A percentile compares a stretch with the other conserved stretches of the same genome.
These are phyloP conservation scores for Furcula furcula DNA, from an alignment of 2,888 invertebrate species.

Conservation along the genomic window DNA sequence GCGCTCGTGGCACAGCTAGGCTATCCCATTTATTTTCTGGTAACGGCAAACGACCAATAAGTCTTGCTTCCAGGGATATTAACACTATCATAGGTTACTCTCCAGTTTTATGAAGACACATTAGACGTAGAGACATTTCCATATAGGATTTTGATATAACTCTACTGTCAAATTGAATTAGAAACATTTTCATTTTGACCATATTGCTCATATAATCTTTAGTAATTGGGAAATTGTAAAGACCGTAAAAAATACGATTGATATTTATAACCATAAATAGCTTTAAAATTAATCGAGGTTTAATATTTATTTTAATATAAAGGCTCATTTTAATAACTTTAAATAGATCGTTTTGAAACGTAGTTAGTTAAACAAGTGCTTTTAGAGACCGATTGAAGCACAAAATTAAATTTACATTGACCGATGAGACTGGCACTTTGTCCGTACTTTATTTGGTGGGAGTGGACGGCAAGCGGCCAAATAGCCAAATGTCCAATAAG, in stretches of 20 bases:
- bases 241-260: too few relatives aligned
- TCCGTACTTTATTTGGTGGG: slow-evolving; percentile 37
- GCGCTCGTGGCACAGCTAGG: slow-evolving; percentile 32
- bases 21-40: slow-evolving; percentile 70
- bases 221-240: too few relatives aligned
- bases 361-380: neutral
- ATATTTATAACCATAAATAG: too few relatives aligned
- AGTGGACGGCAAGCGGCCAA: slow-evolving; percentile 41
- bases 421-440: slow-evolving; percentile 22
- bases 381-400: slow-evolving; percentile 2
- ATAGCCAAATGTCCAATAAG: slow-evolving; percentile 69
- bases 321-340: neutral
- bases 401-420: slow-evolving; percentile 35
- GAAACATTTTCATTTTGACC: too few relatives aligned
- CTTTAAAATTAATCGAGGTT: too few relatives aligned
- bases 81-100: slow-evolving; percentile 81
- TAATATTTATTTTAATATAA: too few relatives aligned
- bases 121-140: slow-evolving; percentile 66
- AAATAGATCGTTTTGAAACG: neutral
- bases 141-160: slow-evolving; percentile 50
- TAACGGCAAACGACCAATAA: slow-evolving; percentile 79
- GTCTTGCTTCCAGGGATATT: slow-evolving; percentile 78
- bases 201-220: too few relatives aligned
- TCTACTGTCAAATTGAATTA: slow-evolving; percentile 25
- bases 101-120: slow-evolving; percentile 77